These are phyloP conservation scores for Pterocles burchelli DNA, from an alignment of 2,113 vertebrate species.

Conservation along the genomic window DNA sequence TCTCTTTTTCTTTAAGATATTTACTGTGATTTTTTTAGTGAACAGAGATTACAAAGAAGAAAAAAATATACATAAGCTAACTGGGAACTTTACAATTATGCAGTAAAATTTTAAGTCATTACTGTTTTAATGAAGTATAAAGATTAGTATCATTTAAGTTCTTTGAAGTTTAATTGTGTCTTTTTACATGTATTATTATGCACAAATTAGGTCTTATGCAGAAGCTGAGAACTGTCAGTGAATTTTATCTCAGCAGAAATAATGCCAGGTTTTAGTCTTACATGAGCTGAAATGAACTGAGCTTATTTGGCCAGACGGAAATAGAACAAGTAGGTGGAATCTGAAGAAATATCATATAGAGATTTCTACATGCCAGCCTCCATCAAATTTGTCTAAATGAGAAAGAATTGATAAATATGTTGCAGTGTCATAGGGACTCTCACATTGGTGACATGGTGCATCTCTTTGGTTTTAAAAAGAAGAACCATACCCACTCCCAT, in stretches of 20 bases:
- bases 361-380: neutral
- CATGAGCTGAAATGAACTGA: neutral
- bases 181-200: neutral
- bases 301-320: neutral
- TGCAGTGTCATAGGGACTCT: neutral
- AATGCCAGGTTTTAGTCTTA: neutral
- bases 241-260: neutral
- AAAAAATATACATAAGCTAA: neutral
- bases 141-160: neutral
- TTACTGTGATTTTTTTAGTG: neutral
- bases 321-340: neutral
- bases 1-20: neutral
- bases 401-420: neutral
- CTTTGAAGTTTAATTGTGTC: slow-evolving; percentile 10
- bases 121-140: neutral
- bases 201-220: neutral
- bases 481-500: neutral
- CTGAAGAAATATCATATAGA: neutral
- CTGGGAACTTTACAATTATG: neutral
- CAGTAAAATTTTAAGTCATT: neutral
- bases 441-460: neutral
- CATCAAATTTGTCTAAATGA: neutral
- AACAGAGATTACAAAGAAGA: neutral
- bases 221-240: neutral
- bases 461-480: neutral